Conservation (phyloP, 2,113 vertebrate genomes). For the Cathartes aura region DNA sequence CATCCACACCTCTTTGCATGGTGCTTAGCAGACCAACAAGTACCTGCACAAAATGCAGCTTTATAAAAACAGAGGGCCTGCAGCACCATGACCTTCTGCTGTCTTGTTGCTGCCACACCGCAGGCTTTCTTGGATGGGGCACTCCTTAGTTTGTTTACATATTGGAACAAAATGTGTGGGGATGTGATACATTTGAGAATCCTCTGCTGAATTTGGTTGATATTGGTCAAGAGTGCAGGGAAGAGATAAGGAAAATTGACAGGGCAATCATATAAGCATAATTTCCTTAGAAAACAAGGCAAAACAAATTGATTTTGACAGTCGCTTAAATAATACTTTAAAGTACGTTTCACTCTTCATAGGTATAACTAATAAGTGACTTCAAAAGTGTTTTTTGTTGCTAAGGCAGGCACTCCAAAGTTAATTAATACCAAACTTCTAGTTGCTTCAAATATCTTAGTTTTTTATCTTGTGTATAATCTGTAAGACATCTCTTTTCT, state of each 20-base stretch:
- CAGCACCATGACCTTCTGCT: neutral
- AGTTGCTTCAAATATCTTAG: neutral
- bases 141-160: neutral
- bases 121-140: neutral
- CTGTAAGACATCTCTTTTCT: neutral
- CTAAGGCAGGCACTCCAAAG: neutral
- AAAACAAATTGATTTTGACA: neutral
- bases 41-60: neutral
- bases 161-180: neutral
- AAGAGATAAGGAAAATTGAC: neutral
- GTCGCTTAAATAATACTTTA: neutral
- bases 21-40: neutral
- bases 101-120: neutral
- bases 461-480: neutral
- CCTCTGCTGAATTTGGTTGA: neutral
- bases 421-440: neutral
- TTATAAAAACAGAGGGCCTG: neutral
- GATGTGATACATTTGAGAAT: neutral
- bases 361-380: neutral
- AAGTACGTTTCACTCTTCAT: neutral
- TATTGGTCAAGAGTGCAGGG: neutral
- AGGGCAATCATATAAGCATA: neutral
- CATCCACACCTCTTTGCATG: neutral
- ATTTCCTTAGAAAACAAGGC: neutral
- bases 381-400: neutral